Conservation (phyloP, 2,797 vertebrate genomes). For the Heliangelus exortis region DNA sequence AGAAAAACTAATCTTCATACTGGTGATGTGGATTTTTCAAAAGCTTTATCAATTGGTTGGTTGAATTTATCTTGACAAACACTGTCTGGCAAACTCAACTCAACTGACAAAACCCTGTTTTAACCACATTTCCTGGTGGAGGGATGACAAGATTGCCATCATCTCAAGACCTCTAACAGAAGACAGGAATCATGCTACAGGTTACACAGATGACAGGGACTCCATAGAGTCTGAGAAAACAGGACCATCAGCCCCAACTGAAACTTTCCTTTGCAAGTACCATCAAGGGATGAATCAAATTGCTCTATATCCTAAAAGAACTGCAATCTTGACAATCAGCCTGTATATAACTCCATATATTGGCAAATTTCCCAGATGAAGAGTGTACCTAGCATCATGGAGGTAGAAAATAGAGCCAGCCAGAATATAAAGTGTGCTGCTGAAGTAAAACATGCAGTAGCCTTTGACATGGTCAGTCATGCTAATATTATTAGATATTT, state of each 20-base stretch:
- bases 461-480: background rate
- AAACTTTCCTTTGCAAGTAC: background rate
- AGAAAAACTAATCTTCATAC: background rate
- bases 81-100: background rate
- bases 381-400: rapidly evolving
- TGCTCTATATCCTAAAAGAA: background rate
- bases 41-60: background rate
- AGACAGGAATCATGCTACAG: background rate
- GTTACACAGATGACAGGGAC: background rate
- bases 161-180: background rate
- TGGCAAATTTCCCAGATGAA: background rate
- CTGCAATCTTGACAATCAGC: background rate
- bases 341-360: rapidly evolving
- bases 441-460: background rate
- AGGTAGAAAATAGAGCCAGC: background rate
- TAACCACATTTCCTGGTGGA: background rate
- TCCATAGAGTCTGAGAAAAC: background rate
- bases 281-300: background rate
- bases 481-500: background rate
- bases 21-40: background rate
- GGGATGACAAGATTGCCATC: background rate
- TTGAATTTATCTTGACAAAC: background rate
- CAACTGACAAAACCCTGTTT: background rate
- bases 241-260: background rate
- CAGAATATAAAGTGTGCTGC: background rate